Percentiles rank a stretch among this genome's conserved stretches.
phyloP scores from a whole-genome alignment of 2,797 vertebrate species.

The Cuniculus paca region DNA sequence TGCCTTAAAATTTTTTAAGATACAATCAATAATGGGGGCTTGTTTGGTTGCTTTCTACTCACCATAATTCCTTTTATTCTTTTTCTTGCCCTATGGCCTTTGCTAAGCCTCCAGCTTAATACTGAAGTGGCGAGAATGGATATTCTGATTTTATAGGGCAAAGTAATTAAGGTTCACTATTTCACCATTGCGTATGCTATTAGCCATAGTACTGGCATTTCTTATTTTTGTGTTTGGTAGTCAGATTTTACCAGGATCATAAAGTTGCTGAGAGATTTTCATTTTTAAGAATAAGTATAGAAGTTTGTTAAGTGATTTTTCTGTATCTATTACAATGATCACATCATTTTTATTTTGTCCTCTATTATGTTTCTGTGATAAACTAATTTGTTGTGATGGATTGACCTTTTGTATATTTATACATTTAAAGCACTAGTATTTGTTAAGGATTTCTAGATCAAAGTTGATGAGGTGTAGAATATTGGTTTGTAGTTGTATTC shows the following conservation, averaged over 20 bases:
- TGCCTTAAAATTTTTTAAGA: neutral
- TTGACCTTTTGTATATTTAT: neutral
- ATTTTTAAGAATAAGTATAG: neutral
- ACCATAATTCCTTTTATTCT: neutral
- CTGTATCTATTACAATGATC: neutral
- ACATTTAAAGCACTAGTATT: neutral
- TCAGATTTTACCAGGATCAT: neutral
- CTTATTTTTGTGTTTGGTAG: neutral
- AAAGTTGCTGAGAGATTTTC: neutral
- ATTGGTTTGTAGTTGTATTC: neutral
- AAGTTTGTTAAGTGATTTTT: constrained; percentile 19
- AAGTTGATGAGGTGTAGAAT: neutral
- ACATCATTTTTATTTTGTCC: neutral
- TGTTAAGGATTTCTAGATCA: neutral
- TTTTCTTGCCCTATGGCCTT: neutral
- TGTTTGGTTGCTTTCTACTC: neutral
- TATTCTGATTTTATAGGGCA: neutral
- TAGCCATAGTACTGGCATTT: neutral
- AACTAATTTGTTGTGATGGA: neutral
- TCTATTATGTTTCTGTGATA: constrained; percentile 6
- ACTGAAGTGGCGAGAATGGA: neutral
- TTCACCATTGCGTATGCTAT: neutral
- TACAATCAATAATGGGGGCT: neutral
- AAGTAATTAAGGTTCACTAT: neutral
- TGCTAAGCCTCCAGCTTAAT: neutral